phyloP scores from a whole-genome alignment of 2,888 invertebrate genomes.

The Scaptomyza parva region DNA sequence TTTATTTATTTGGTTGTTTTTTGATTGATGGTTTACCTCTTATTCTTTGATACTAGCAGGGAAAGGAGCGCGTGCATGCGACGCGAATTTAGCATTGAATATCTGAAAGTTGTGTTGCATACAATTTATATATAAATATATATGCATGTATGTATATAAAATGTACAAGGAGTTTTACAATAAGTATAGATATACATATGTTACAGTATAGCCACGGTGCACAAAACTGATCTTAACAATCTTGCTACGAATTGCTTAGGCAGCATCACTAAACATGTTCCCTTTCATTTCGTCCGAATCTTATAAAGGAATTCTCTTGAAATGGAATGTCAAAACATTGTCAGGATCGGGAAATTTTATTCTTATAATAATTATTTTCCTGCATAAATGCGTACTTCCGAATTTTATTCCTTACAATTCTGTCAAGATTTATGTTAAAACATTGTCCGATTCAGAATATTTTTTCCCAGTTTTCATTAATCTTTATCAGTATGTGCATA shows the following conservation, averaged over 20 bases:
- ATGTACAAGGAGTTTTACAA: slow-evolving; percentile 14
- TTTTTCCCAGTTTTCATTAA: too few species aligned
- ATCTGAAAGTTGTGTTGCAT: slow-evolving; percentile 52
- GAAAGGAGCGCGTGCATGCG: slow-evolving; percentile 39
- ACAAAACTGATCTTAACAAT: neutral
- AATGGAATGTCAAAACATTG: neutral
- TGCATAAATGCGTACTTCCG: too few species aligned
- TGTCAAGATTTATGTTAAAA: too few species aligned
- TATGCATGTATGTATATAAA: neutral
- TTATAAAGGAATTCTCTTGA: neutral
- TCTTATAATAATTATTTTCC: too few species aligned
- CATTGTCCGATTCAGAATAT: too few species aligned
- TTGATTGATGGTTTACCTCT: slow-evolving; percentile 48
- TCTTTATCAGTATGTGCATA: too few species aligned
- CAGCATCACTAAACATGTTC: neutral
- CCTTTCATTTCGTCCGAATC: neutral
- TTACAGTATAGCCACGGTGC: neutral
- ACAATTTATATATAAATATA: slow-evolving; percentile 13
- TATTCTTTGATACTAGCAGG: slow-evolving; percentile 42
- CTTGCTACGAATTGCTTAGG: neutral
- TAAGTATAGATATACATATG: slow-evolving; percentile 5
- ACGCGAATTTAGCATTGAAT: slow-evolving; percentile 36
- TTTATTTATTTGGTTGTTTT: slow-evolving; percentile 11
- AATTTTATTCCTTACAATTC: too few species aligned
- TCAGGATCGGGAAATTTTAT: neutral